A percentile compares a stretch with the other conserved stretches of the same genome.
Evolutionary conservation across 1,140 invertebrate species (phyloP).

Genomic region (Euglossa dilemma): DNA sequence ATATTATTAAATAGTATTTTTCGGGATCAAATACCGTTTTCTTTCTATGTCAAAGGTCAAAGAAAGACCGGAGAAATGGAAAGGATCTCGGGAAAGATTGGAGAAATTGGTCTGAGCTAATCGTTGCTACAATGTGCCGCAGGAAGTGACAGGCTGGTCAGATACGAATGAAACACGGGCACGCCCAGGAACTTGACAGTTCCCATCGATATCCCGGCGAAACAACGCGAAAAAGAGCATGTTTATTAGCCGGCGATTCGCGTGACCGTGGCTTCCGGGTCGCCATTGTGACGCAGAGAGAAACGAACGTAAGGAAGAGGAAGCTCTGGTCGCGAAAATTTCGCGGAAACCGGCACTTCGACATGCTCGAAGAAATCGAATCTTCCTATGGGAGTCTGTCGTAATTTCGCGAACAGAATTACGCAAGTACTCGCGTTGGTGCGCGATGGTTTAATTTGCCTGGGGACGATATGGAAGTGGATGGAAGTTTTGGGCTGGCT

Average conservation of each 20-base stretch:
- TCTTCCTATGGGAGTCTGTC: not conserved
- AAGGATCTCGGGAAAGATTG: too few relatives aligned
- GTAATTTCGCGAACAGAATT: not conserved
- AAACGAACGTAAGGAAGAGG: not conserved
- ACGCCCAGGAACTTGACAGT: slow-evolving; percentile 19
- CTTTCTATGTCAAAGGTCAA: too few relatives aligned
- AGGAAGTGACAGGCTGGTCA: not conserved
- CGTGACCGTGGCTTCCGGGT: slow-evolving; percentile 4
- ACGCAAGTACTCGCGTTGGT: too few relatives aligned
- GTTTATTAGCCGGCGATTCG: not conserved
- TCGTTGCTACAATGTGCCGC: not conserved
- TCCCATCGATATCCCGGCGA: not conserved
- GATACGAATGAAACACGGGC: not conserved
- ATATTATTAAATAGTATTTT: too few relatives aligned
- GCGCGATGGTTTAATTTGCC: too few relatives aligned
- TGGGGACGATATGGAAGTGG: too few relatives aligned
- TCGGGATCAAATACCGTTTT: too few relatives aligned
- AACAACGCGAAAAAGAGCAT: not conserved
- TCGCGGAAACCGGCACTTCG: not conserved
- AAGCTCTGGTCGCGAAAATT: too few relatives aligned
- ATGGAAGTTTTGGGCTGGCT: too few relatives aligned
- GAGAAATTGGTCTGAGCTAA: not conserved
- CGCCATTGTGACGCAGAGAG: not conserved
- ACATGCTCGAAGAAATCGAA: not conserved
- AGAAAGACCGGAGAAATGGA: too few relatives aligned